Evolutionary conservation across 2,113 vertebrate genomes (phyloP), one percentile per base, ranked within the genome.

Genomic region (Odontesthes bonariensis): DNA sequence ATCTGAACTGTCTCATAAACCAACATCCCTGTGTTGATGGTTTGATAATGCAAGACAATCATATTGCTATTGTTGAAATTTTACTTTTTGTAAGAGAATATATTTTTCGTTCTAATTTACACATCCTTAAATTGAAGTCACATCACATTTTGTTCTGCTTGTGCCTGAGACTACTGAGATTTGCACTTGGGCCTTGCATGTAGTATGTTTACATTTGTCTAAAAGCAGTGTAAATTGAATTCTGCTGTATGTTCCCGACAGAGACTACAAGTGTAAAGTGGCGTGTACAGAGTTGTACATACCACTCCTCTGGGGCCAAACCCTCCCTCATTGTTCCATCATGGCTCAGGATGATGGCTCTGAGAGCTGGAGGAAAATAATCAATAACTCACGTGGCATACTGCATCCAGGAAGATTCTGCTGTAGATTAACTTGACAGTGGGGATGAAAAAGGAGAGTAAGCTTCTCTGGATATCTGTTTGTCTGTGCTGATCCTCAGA

Each of bases 361-460:
- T 79, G 51, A 65, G 81, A 84, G 82, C 66, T 57, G 71, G 71
- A 65, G 81, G 73, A 83, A 93, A 92, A 94, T 95, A 96, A 96
- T 97, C 96, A 96, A 95, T 96, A 96, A 95, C 93, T 90, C 92
- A 94, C 90, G 88, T 82, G 81, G 80, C 88, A 73, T 91, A 93
- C 94, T 92, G 92, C 92, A 93, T 94, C 95, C 90, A 84, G 90
- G 92, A 91, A 92, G 95, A 95, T 89, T 81, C 92, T 89, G 93
- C 93, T 71, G 86, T 95, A 96, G 96, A 96, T 96, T 94, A 94
- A 93, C 94, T 91, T 92, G 89, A 95, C 95, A 95, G 94, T 92
- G 90, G 95, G 54, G 92, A 95, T 93, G 88, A 94, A 94, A 91
- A 94, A 88, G 92, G 92, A 92, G 92, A 86, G 91, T 67, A 64